phyloP scores from a whole-genome alignment of 2,797 vertebrate genomes.

The Microtus obscurus region DNA sequence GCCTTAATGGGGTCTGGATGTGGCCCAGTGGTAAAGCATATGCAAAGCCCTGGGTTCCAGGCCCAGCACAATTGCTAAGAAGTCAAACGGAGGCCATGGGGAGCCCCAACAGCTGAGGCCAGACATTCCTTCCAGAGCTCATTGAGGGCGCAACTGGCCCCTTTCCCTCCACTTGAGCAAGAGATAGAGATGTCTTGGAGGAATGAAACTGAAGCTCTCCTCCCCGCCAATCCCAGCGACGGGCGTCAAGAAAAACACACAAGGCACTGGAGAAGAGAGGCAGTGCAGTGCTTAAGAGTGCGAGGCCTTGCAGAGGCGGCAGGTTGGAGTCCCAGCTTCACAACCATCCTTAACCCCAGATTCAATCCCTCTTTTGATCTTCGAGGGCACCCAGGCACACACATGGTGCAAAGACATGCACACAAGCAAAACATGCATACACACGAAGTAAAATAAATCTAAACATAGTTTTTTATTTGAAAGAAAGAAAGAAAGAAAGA shows the following conservation, averaged over 20 bases:
- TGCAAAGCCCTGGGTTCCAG: neutral
- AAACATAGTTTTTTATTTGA: neutral
- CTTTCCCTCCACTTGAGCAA: neutral
- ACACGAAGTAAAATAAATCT: neutral
- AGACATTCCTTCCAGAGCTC: neutral
- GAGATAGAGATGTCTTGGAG: neutral
- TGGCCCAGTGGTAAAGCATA: neutral
- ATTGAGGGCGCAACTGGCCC: no score
- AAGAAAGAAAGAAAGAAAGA: no score
- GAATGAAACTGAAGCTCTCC: neutral
- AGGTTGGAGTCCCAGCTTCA: neutral
- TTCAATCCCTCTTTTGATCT: neutral
- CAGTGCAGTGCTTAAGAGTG: neutral
- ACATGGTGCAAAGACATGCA: neutral
- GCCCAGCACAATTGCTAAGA: neutral
- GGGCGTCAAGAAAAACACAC: neutral
- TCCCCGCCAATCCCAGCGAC: neutral
- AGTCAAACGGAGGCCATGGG: neutral
- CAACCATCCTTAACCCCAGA: neutral
- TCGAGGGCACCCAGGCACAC: neutral
- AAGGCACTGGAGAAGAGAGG: neutral
- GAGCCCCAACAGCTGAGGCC: neutral
- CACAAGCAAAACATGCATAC: neutral
- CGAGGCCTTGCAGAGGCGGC: neutral
- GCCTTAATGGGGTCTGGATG: neutral